Percentiles rank a stretch among this genome's conserved stretches.
phyloP scores from a whole-genome alignment of 1,140 invertebrate genomes.

The Drosophila mojavensis region DNA sequence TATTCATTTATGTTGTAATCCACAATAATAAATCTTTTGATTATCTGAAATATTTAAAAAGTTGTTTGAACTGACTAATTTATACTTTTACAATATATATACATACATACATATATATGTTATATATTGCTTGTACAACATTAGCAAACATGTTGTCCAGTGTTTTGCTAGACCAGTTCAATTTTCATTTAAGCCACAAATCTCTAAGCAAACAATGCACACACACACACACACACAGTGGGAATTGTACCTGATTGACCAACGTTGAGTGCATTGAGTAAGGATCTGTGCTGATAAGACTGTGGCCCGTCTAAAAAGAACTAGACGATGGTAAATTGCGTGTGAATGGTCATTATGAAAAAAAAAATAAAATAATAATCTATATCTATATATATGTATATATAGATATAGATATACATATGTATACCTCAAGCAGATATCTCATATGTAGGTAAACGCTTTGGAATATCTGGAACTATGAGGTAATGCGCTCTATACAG shows the following conservation, averaged over 20 bases:
- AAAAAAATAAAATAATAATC: constrained; percentile 3
- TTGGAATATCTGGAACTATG: constrained; percentile 12
- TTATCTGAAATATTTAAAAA: neutral
- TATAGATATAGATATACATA: neutral
- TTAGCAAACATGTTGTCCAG: neutral
- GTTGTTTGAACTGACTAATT: too few species aligned
- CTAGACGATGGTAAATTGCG: constrained; percentile 72
- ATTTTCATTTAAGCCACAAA: constrained; percentile 22
- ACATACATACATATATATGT: too few species aligned
- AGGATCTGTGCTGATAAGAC: constrained; percentile 55
- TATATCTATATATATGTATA: too few species aligned
- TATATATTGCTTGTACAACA: neutral
- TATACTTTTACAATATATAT: too few species aligned
- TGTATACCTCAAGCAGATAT: constrained; percentile 2
- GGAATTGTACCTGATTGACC: constrained; percentile 60
- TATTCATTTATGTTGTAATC: neutral
- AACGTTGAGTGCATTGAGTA: constrained; percentile 14
- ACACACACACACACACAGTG: neutral
- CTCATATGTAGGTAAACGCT: neutral
- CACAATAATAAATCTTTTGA: neutral
- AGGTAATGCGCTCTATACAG: constrained; percentile 7
- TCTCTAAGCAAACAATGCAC: constrained; percentile 27
- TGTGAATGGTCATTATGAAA: constrained; percentile 37
- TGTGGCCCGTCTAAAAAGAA: constrained; percentile 49
- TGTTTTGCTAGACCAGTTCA: constrained; percentile 1